These are phyloP conservation scores for Epinotia brunnichana DNA, from an alignment of 2,888 invertebrate species.

Conservation along the genomic window DNA sequence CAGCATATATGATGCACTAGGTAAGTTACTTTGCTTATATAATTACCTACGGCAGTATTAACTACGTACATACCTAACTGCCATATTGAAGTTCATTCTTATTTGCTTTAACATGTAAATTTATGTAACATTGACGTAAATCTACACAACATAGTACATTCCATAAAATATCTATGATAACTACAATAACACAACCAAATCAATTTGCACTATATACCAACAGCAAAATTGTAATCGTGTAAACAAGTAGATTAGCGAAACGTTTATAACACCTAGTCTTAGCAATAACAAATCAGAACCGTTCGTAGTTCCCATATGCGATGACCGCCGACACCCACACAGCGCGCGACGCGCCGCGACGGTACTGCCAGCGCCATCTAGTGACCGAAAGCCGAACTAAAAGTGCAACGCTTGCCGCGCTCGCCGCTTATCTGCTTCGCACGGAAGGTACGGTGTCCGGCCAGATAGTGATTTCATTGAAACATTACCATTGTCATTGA, in stretches of 20 bases:
- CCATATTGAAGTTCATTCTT: neutral
- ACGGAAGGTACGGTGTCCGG: constrained; percentile 35
- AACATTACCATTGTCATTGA: constrained; percentile 23
- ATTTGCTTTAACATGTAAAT: constrained; percentile 1
- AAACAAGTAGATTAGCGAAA: constrained; percentile 18
- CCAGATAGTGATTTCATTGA: constrained; percentile 37
- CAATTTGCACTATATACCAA: constrained; percentile 10
- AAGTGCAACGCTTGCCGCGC: constrained; percentile 38
- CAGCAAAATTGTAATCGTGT: constrained; percentile 18
- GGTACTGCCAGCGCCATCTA: constrained; percentile 70
- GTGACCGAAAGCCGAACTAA: constrained; percentile 62
- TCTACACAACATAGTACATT: constrained; percentile 4
- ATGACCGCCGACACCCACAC: constrained; percentile 46
- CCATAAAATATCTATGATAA: constrained; percentile 15
- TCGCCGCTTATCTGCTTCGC: constrained; percentile 30
- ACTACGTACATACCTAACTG: neutral
- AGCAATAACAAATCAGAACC: constrained; percentile 32
- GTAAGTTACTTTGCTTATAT: constrained; percentile 3
- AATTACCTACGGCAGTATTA: neutral
- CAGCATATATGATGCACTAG: constrained; percentile 15
- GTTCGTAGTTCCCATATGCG: constrained; percentile 29
- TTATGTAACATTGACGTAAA: constrained; percentile 11
- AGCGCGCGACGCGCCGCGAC: constrained; percentile 35
- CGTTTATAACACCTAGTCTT: constrained; percentile 33
- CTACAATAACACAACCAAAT: neutral